Evolutionary conservation across 2,888 invertebrate genomes (phyloP).

Genomic region (Ischnus inquisitorius): DNA sequence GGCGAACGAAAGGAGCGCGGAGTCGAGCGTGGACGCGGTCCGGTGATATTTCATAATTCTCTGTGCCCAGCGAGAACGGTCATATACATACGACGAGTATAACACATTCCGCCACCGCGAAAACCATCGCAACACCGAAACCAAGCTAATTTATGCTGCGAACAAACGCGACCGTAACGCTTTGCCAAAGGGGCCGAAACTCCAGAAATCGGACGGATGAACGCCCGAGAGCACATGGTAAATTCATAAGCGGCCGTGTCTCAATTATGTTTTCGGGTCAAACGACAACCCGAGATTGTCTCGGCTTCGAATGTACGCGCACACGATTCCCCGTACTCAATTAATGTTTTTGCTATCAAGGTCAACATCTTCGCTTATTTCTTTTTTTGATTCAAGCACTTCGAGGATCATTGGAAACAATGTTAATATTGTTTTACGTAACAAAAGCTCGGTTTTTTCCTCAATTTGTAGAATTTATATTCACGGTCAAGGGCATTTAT

Average conservation of each 20-base stretch:
- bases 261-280: constrained; percentile 47
- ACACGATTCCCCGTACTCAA: too few relatives aligned
- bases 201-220: constrained; percentile 18
- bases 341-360: too few relatives aligned
- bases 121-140: constrained; percentile 45
- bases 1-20: background rate
- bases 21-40: background rate
- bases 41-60: constrained; percentile 47
- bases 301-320: background rate
- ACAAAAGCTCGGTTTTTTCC: too few relatives aligned
- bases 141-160: constrained; percentile 49
- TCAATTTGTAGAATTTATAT: too few relatives aligned
- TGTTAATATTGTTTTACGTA: background rate
- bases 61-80: constrained; percentile 6
- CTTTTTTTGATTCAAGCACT: background rate
- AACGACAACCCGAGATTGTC: constrained; percentile 16
- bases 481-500: too few relatives aligned
- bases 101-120: constrained; percentile 22
- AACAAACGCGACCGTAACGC: constrained; percentile 7
- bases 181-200: background rate
- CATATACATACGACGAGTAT: background rate
- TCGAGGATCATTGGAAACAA: background rate
- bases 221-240: constrained; percentile 25
- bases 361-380: background rate
- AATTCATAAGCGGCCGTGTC: constrained; percentile 42